phyloP scores from a whole-genome alignment of 2,888 invertebrate genomes.

The Drosophila monieri region DNA sequence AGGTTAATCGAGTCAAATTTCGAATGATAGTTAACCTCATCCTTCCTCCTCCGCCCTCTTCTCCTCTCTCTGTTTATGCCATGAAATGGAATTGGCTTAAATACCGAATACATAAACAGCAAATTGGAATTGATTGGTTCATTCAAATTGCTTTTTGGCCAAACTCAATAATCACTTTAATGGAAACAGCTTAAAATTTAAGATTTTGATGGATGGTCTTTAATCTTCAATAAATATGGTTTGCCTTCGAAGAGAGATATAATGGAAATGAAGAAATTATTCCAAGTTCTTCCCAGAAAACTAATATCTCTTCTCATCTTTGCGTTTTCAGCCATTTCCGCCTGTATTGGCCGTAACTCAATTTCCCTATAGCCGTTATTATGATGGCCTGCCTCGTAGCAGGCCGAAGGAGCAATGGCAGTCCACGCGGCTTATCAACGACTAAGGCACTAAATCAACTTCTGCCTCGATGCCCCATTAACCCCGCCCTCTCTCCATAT shows the following conservation, averaged over 20 bases:
- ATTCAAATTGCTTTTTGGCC: not conserved
- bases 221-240: not conserved
- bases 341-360: slow-evolving; percentile 38
- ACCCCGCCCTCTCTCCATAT: not conserved
- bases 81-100: slow-evolving; percentile 5
- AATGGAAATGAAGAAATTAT: slow-evolving; percentile 11
- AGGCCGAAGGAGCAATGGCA: not conserved
- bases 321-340: slow-evolving; percentile 28
- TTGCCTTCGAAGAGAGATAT: too few relatives aligned
- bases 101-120: not conserved
- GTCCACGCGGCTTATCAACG: slow-evolving; percentile 58
- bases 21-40: slow-evolving; percentile 31
- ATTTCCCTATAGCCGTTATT: slow-evolving; percentile 42
- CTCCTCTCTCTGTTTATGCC: not conserved
- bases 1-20: slow-evolving; percentile 75
- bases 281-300: slow-evolving; percentile 18
- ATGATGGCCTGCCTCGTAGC: slow-evolving; percentile 36
- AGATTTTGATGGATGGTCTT: not conserved
- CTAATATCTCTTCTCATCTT: slow-evolving; percentile 35
- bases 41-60: slow-evolving; percentile 8
- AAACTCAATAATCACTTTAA: slow-evolving; percentile 1
- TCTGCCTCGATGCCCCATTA: slow-evolving; percentile 60
- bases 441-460: slow-evolving; percentile 68
- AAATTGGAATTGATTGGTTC: slow-evolving; percentile 6
- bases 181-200: not conserved